phyloP scores from a whole-genome alignment of 1,140 invertebrate genomes.

The Probaryconus sp. region DNA sequence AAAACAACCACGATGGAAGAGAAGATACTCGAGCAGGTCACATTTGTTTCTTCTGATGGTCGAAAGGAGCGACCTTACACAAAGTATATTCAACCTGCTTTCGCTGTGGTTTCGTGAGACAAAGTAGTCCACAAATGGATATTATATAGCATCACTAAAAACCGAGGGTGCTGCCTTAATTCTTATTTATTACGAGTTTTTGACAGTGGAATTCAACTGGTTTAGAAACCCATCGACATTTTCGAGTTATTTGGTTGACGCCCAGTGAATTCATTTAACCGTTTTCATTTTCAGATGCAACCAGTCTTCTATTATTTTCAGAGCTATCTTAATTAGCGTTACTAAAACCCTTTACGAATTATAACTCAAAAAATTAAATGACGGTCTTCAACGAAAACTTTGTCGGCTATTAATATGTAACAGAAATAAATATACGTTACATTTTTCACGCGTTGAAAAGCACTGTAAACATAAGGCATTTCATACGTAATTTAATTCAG shows the following conservation, averaged over 20 bases:
- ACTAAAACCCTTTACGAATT: slow-evolving; percentile 3
- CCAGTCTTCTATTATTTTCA: slow-evolving; percentile 24
- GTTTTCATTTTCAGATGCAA: slow-evolving; percentile 17
- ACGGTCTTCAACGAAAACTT: no score
- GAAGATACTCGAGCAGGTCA: slow-evolving; percentile 15
- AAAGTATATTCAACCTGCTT: slow-evolving; percentile 57
- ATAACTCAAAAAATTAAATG: no score
- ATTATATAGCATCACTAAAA: slow-evolving; percentile 54
- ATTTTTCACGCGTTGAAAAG: no score
- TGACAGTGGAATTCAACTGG: slow-evolving; percentile 49
- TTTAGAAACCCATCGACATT: slow-evolving; percentile 47
- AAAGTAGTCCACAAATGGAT: slow-evolving; percentile 57
- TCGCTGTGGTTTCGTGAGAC: slow-evolving; percentile 50
- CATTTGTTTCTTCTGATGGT: slow-evolving; percentile 37
- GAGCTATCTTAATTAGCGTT: slow-evolving; percentile 17
- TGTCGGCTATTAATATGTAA: no score
- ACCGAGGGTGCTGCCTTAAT: slow-evolving; percentile 52
- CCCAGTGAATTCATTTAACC: slow-evolving; percentile 7
- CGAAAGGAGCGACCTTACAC: slow-evolving; percentile 41
- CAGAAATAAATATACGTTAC: no score
- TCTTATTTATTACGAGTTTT: slow-evolving; percentile 58
- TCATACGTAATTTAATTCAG: no score
- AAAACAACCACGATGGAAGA: slow-evolving; percentile 20
- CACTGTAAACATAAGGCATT: no score
- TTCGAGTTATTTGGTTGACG: slow-evolving; percentile 18